phyloP scores from a whole-genome alignment of 2,797 vertebrate genomes.

The Hydrophis major region DNA sequence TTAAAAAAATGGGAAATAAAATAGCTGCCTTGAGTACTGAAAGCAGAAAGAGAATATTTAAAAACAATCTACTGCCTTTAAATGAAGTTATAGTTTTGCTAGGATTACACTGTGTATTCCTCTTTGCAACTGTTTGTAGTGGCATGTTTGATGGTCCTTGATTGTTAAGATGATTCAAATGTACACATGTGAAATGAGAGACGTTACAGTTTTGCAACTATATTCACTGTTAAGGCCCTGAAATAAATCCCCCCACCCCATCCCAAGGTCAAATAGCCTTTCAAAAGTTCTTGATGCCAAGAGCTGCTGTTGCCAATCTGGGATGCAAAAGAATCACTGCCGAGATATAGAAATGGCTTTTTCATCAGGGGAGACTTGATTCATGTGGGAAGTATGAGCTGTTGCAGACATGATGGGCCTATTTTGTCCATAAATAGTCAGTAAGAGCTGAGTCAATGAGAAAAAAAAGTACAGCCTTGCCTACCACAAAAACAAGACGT shows the following conservation, averaged over 20 bases:
- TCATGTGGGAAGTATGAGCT: slow-evolving; percentile 40
- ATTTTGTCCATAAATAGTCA: slow-evolving; percentile 13
- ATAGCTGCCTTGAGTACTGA: neutral
- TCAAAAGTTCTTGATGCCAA: neutral
- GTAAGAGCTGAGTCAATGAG: slow-evolving; percentile 50
- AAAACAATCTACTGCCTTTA: neutral
- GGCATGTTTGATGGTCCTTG: neutral
- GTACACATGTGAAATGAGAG: neutral
- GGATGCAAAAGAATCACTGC: neutral
- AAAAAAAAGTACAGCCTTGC: slow-evolving; percentile 3
- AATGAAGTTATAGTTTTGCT: neutral
- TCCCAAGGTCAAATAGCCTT: neutral
- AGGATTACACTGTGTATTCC: neutral
- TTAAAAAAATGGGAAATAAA: neutral
- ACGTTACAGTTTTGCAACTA: neutral
- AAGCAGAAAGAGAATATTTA: neutral
- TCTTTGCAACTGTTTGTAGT: neutral
- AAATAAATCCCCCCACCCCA: neutral
- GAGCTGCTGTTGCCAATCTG: neutral
- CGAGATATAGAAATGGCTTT: neutral
- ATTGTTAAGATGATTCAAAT: neutral
- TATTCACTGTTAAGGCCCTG: neutral
- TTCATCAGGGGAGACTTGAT: slow-evolving; percentile 12
- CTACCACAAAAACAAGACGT: neutral
- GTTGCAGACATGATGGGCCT: neutral